Percentiles rank a stretch among this genome's conserved stretches.
Conservation (phyloP, 2,797 vertebrate genomes). For the Xiphophorus birchmanni region DNA sequence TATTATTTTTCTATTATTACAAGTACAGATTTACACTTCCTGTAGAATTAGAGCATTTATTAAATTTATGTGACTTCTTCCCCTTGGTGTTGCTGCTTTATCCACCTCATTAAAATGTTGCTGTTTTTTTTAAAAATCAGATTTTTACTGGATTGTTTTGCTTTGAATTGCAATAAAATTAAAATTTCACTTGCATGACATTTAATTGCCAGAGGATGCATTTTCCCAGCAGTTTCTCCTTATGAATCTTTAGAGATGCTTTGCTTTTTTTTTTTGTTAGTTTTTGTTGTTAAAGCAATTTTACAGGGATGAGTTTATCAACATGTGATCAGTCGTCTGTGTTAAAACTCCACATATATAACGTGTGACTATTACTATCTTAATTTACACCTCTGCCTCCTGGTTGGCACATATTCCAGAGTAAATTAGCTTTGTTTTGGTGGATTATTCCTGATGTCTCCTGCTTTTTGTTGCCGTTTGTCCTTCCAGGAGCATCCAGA, state of each 20-base stretch:
- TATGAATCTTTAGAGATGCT: slow-evolving; percentile 71
- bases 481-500: slow-evolving; percentile 55
- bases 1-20: neutral
- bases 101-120: slow-evolving; percentile 47
- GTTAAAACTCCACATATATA: slow-evolving; percentile 50
- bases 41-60: slow-evolving; percentile 36
- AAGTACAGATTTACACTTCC: neutral
- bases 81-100: slow-evolving; percentile 43
- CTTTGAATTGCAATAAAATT: slow-evolving; percentile 63
- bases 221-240: slow-evolving; percentile 61
- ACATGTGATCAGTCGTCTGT: slow-evolving; percentile 59
- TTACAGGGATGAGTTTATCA: slow-evolving; percentile 61
- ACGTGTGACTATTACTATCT: slow-evolving; percentile 44
- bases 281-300: slow-evolving; percentile 41
- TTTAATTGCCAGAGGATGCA: slow-evolving; percentile 71
- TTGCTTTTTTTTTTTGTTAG: slow-evolving; percentile 62
- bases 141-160: slow-evolving; percentile 52
- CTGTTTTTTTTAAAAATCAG: slow-evolving; percentile 1
- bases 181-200: slow-evolving; percentile 63
- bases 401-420: slow-evolving; percentile 21
- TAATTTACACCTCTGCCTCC: slow-evolving; percentile 49
- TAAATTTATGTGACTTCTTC: slow-evolving; percentile 51
- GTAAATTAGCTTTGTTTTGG: slow-evolving; percentile 41
- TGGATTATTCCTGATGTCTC: slow-evolving; percentile 50
- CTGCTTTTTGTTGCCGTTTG: slow-evolving; percentile 39